These are phyloP conservation scores for Seira musarum DNA, from an alignment of 2,888 invertebrate genomes.

Conservation along the genomic window DNA sequence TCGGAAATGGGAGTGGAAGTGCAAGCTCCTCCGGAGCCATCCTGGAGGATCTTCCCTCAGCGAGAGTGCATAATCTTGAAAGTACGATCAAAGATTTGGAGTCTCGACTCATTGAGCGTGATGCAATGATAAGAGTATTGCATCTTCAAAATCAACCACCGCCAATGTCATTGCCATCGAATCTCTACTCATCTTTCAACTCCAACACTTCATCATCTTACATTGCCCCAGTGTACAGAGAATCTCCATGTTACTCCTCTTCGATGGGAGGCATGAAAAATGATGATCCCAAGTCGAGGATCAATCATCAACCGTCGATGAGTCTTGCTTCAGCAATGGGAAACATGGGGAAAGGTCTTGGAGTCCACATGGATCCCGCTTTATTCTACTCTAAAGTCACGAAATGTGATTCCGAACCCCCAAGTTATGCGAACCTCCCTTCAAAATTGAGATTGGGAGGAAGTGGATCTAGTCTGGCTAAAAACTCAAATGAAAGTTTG, in stretches of 20 bases:
- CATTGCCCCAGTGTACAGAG: constrained; percentile 56
- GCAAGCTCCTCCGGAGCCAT: constrained; percentile 59
- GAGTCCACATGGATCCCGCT: constrained; percentile 56
- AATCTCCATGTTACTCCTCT: constrained; percentile 65
- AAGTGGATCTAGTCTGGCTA: constrained; percentile 68
- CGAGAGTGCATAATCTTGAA: constrained; percentile 64
- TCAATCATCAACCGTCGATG: constrained; percentile 65
- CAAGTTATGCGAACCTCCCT: constrained; percentile 69
- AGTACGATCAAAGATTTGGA: constrained; percentile 84
- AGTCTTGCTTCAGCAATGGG: constrained; percentile 64
- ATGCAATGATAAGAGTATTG: constrained; percentile 91
- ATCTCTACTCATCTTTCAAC: constrained; percentile 63
- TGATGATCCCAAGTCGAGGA: constrained; percentile 43
- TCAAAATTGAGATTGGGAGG: constrained; percentile 67
- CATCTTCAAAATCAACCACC: constrained; percentile 73
- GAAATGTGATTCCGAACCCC: constrained; percentile 69
- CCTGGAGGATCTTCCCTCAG: constrained; percentile 63
- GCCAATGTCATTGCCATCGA: constrained; percentile 57
- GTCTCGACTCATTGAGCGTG: constrained; percentile 89
- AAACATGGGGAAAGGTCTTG: constrained; percentile 40
- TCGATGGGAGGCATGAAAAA: constrained; percentile 27
- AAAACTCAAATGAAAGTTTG: constrained; percentile 69
- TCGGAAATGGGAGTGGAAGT: constrained; percentile 61
- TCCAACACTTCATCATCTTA: constrained; percentile 55
- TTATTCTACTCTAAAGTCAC: constrained; percentile 67